A percentile compares a stretch with the other conserved stretches of the same genome.
Conservation (phyloP, 1,140 invertebrate species). For the Bombus waltoni region DNA sequence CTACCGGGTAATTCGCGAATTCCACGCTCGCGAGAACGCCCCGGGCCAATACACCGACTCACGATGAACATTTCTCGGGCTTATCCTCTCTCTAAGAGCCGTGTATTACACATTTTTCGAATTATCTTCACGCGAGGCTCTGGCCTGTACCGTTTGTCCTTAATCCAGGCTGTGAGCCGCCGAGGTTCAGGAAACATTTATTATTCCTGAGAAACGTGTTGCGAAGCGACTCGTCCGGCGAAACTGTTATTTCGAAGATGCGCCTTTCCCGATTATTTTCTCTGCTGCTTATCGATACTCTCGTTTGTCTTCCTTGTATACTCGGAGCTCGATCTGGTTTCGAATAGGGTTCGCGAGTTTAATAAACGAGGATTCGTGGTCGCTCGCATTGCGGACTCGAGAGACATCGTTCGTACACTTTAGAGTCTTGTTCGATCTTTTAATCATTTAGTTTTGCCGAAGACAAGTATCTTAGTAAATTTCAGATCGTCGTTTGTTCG, state of each 20-base stretch:
- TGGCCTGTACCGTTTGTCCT: slow-evolving; percentile 45
- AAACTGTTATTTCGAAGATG: slow-evolving; percentile 27
- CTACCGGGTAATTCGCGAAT: slow-evolving; percentile 53
- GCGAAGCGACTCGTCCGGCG: neutral
- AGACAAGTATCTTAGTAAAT: too few relatives aligned
- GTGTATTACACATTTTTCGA: slow-evolving; percentile 60
- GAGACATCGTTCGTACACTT: neutral
- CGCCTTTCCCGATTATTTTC: neutral
- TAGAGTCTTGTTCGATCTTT: too few relatives aligned
- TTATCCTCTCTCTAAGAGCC: slow-evolving; percentile 62
- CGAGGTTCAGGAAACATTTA: slow-evolving; percentile 16
- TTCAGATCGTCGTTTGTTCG: too few relatives aligned
- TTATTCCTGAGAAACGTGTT: slow-evolving; percentile 40
- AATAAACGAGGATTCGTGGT: neutral
- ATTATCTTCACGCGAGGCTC: slow-evolving; percentile 59
- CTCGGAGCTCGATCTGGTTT: neutral
- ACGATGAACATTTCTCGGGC: slow-evolving; percentile 44
- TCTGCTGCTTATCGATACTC: neutral
- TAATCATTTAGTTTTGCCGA: too few relatives aligned
- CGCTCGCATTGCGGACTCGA: too few relatives aligned
- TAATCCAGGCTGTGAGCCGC: slow-evolving; percentile 48
- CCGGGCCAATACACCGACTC: slow-evolving; percentile 22
- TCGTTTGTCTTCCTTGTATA: neutral
- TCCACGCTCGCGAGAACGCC: slow-evolving; percentile 60
- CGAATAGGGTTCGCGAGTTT: neutral